A percentile compares a stretch with the other conserved stretches of the same genome.
phyloP scores from a whole-genome alignment of 1,140 invertebrate species.

The Hyles vespertilio region DNA sequence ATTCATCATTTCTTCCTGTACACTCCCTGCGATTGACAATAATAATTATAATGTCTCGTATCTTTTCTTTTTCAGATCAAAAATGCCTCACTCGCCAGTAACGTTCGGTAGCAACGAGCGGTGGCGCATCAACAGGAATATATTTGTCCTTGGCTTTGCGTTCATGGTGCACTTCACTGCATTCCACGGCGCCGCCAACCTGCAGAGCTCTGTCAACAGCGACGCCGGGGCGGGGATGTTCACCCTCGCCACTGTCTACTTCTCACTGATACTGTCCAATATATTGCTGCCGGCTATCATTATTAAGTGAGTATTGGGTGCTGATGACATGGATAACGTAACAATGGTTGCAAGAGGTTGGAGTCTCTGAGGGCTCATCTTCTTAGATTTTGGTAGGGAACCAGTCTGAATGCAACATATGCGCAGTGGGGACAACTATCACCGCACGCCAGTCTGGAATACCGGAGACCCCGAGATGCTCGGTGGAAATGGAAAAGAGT shows the following conservation, averaged over 20 bases:
- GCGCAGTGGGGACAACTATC: no score
- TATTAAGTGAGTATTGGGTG: constrained; percentile 78
- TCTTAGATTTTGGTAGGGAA: no score
- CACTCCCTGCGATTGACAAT: no score
- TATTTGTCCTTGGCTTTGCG: constrained; percentile 83
- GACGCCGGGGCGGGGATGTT: constrained; percentile 82
- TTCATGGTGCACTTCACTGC: constrained; percentile 91
- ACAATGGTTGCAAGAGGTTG: no score
- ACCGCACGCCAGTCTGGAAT: no score
- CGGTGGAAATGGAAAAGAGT: no score
- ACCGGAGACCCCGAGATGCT: no score
- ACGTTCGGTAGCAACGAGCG: constrained; percentile 74
- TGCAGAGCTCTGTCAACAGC: constrained; percentile 85
- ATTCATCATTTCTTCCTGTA: no score
- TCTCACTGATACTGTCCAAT: constrained; percentile 87
- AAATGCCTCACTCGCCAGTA: constrained; percentile 40
- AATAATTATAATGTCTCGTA: no score
- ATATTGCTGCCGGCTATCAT: constrained; percentile 86
- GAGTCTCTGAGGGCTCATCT: no score
- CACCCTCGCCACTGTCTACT: constrained; percentile 86
- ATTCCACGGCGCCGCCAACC: constrained; percentile 87
- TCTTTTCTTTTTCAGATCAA: constrained; percentile 7
- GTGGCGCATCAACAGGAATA: constrained; percentile 83
- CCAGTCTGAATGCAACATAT: no score
- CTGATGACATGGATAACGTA: no score